These are phyloP conservation scores for Drosophila fulvimacula DNA, from an alignment of 2,888 invertebrate species.

Conservation along the genomic window DNA sequence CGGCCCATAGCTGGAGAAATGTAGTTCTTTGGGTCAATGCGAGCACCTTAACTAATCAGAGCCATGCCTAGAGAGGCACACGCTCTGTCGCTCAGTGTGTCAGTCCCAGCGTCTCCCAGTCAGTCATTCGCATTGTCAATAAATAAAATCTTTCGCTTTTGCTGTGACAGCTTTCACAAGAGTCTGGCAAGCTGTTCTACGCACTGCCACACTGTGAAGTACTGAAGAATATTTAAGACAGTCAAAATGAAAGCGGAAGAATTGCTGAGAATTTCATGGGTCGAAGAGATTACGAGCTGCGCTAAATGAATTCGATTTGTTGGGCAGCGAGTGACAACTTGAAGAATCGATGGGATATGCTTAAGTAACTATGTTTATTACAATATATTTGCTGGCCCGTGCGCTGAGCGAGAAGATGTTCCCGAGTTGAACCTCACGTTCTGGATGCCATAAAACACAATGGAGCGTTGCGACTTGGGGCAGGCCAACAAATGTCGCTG, in stretches of 20 bases:
- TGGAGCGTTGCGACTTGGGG: slow-evolving; percentile 62
- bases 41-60: slow-evolving; percentile 74
- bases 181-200: slow-evolving; percentile 41
- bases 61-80: slow-evolving; percentile 38
- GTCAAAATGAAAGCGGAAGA: slow-evolving; percentile 44
- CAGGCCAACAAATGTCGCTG: slow-evolving; percentile 52
- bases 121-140: slow-evolving; percentile 52
- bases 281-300: slow-evolving; percentile 38
- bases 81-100: slow-evolving; percentile 15
- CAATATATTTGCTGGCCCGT: slow-evolving; percentile 24
- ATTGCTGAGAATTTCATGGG: slow-evolving; percentile 42
- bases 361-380: slow-evolving; percentile 31
- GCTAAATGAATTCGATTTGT: slow-evolving; percentile 65
- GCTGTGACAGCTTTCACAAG: slow-evolving; percentile 64
- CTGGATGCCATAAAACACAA: slow-evolving; percentile 72
- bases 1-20: slow-evolving; percentile 48
- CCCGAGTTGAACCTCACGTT: slow-evolving; percentile 71
- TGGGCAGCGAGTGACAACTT: slow-evolving; percentile 56
- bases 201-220: slow-evolving; percentile 42
- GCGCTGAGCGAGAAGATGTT: slow-evolving; percentile 46
- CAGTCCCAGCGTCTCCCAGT: slow-evolving; percentile 15
- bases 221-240: slow-evolving; percentile 36
- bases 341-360: slow-evolving; percentile 28
- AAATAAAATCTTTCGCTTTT: slow-evolving; percentile 55
- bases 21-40: slow-evolving; percentile 79